Evolutionary conservation across 2,888 invertebrate species (phyloP).

Genomic region (Eristalis tenax): DNA sequence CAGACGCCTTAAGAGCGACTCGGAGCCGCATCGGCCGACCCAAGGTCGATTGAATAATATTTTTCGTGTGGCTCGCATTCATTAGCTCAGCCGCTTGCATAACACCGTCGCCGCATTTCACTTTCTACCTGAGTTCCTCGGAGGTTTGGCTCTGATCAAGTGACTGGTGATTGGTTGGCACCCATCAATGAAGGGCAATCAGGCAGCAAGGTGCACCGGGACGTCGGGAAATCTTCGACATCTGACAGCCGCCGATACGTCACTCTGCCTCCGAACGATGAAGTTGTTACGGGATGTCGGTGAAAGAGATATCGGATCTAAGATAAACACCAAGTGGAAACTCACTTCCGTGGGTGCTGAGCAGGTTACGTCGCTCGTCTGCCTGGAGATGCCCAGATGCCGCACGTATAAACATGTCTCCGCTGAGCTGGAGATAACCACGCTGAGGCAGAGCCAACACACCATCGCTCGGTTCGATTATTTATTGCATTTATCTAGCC

Average conservation of each 20-base stretch:
- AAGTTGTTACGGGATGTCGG: neutral
- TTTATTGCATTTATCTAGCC: constrained; percentile 88
- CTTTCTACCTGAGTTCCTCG: constrained; percentile 53
- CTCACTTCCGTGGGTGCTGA: neutral
- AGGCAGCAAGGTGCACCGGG: neutral
- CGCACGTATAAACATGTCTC: neutral
- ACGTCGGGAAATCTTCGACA: too few species aligned
- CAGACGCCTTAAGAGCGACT: neutral
- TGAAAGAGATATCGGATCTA: neutral
- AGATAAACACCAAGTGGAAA: neutral
- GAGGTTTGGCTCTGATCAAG: neutral
- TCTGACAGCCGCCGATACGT: neutral
- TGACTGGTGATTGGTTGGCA: neutral
- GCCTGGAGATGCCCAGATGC: neutral
- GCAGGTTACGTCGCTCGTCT: neutral
- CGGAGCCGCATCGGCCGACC: constrained; percentile 33
- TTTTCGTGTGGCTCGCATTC: constrained; percentile 30
- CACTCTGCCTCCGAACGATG: constrained; percentile 84
- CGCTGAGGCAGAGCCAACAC: neutral
- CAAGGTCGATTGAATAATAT: constrained; percentile 60
- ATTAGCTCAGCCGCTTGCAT: constrained; percentile 37
- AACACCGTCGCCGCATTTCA: constrained; percentile 46
- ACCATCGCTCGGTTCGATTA: constrained; percentile 9
- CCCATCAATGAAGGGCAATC: constrained; percentile 50
- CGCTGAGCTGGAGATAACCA: too few species aligned